phyloP scores from a whole-genome alignment of 2,888 invertebrate genomes.

The Odontothrips loti region DNA sequence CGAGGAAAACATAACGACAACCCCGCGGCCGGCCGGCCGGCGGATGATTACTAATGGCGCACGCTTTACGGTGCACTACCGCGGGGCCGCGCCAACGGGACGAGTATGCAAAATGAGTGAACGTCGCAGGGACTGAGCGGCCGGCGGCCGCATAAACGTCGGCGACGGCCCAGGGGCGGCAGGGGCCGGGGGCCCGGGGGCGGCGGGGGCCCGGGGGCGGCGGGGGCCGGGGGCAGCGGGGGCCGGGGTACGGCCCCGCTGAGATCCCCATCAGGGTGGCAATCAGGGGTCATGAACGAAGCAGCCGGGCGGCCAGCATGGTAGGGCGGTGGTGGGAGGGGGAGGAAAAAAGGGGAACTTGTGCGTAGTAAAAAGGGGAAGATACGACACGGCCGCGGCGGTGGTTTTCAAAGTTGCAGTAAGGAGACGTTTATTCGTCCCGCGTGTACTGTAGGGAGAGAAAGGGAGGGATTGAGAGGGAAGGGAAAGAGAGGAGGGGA shows the following conservation, averaged over 20 bases:
- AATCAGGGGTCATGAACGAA: slow-evolving; percentile 2
- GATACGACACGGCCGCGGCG: neutral
- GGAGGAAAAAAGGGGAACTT: neutral
- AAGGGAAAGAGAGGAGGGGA: neutral
- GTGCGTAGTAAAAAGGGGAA: neutral
- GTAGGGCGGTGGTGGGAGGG: neutral
- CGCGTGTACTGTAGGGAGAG: neutral
- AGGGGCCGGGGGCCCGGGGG: too few species aligned
- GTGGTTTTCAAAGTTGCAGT: neutral
- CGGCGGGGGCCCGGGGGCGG: too few species aligned
- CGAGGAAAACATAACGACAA: too few species aligned
- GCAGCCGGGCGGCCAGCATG: neutral
- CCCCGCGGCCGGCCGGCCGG: too few species aligned
- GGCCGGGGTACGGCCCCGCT: neutral
- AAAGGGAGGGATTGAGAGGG: neutral
- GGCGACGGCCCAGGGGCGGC: too few species aligned
- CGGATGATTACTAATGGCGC: too few species aligned
- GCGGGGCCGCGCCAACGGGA: too few species aligned
- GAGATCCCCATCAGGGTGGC: slow-evolving; percentile 7
- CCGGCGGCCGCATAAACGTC: neutral
- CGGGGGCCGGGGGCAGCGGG: too few species aligned
- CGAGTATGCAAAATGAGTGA: too few species aligned
- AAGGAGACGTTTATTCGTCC: slow-evolving; percentile 21
- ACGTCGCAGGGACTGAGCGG: neutral
- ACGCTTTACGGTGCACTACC: too few species aligned